Base-by-base conservation (phyloP, 2,797 vertebrate species). In the Australoheros facetus region DNA sequence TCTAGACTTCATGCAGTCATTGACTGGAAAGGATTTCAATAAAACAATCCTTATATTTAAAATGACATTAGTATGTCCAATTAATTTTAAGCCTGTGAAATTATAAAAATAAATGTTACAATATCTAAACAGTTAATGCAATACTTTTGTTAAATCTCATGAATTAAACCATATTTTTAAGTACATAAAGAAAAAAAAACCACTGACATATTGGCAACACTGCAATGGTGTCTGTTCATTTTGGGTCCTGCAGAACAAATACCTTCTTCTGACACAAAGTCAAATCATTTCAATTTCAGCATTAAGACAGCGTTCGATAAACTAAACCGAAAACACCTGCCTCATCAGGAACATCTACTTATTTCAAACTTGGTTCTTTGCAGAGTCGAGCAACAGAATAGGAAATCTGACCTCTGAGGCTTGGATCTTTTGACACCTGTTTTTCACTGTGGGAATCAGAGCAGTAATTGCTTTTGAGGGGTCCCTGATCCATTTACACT, bases 381-480 rank as follows among this genome's bases (percentile, higher is more conserved):
- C 12, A 3, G 54, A 78, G 42, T 79, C 37, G 82, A 87, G 84
- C 77, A 87, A 78, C 79, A 88, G 76, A 91, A 92, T 88, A 78
- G 82, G 74, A 88, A 87, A 83, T 85, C 73, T 85, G 87, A 89
- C 88, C 92, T 80, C 69, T 9, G 86, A 83, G 89, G 82, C 85
- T 84, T 82, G 79, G 80, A 81, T 91, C 81, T 87, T 90, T 64
- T 87, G 91, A 91, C 91, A 88, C 82, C 79, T 88, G 87, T 88
- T 93, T 90, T 89, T 88, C 82, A 80, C 89, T 54, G 13, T 74
- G 89, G 86, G 89, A 86, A 82, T 89, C 73, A n/a, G 16, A 54
- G 77, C 71, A 53, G 86, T 93, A 94, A 94, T 94, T 94, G 92
- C 91, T 91, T 94, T 88, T 77, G 91, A 91, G 89, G 72, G 83